phyloP scores from a whole-genome alignment of 2,113 vertebrate genomes.

The Pseudopodoces humilis region DNA sequence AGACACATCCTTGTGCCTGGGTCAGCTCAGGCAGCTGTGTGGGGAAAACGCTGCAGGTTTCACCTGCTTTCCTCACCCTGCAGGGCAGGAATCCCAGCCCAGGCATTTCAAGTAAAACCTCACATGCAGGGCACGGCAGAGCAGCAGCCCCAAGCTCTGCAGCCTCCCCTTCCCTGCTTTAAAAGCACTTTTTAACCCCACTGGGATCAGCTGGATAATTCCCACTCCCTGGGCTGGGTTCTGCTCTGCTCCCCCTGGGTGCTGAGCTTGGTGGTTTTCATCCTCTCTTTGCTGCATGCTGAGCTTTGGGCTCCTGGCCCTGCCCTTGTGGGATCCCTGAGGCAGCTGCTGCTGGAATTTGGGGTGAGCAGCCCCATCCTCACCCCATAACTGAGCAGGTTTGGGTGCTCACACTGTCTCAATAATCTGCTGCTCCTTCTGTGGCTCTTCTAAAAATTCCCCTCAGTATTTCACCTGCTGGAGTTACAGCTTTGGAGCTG shows the following conservation, averaged over 20 bases:
- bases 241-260: not conserved
- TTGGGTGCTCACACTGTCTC: accelerated
- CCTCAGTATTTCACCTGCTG: accelerated
- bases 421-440: not conserved
- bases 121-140: not conserved
- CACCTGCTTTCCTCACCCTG: not conserved
- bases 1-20: accelerated
- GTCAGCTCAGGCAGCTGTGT: not conserved
- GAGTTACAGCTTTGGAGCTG: not conserved
- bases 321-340: not conserved
- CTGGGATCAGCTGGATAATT: not conserved
- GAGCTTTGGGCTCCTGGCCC: not conserved
- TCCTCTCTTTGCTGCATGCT: not conserved
- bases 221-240: not conserved
- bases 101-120: not conserved
- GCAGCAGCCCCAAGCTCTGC: not conserved
- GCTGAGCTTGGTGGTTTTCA: accelerated
- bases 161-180: not conserved
- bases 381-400: not conserved
- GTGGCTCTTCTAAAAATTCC: not conserved
- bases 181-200: not conserved
- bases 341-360: not conserved
- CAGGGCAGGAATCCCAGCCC: not conserved
- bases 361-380: not conserved
- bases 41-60: not conserved